Percentiles rank a stretch among this genome's conserved stretches.
Evolutionary conservation across 1,140 invertebrate species (phyloP).

Genomic region (Holotrichia oblita): DNA sequence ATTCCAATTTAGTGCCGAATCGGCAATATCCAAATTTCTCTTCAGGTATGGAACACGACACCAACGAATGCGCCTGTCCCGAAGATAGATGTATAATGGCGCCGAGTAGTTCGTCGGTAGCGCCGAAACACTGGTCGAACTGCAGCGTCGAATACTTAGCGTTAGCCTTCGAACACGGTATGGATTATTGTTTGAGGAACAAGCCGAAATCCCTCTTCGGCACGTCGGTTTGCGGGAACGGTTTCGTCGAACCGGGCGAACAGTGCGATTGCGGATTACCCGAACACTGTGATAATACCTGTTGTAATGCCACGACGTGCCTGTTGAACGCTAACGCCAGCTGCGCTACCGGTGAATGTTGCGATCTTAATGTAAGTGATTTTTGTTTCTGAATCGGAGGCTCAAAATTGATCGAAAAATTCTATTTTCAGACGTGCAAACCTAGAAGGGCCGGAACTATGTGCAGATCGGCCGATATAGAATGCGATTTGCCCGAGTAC

Average conservation of each 20-base stretch:
- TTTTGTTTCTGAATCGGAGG: no score
- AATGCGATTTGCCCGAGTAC: slow-evolving; percentile 96
- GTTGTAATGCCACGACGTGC: slow-evolving; percentile 90
- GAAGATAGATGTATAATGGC: slow-evolving; percentile 96
- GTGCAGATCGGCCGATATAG: slow-evolving; percentile 82
- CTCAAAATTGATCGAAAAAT: no score
- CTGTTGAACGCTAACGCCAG: slow-evolving; percentile 85
- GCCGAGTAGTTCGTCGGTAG: slow-evolving; percentile 87
- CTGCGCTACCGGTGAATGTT: slow-evolving; percentile 95
- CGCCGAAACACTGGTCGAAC: no score
- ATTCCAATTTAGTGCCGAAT: no score
- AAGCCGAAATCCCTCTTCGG: no score
- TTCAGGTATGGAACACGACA: slow-evolving; percentile 93
- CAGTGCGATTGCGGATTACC: slow-evolving; percentile 93
- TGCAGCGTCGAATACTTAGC: no score
- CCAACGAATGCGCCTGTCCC: slow-evolving; percentile 83
- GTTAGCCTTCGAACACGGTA: slow-evolving; percentile 95
- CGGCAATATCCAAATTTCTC: no score
- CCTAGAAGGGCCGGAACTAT: slow-evolving; percentile 80
- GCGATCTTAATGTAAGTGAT: slow-evolving; percentile 81
- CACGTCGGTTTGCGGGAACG: slow-evolving; percentile 94
- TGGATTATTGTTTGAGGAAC: no score
- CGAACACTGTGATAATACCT: slow-evolving; percentile 83
- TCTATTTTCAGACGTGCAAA: slow-evolving; percentile 71
- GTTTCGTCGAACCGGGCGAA: slow-evolving; percentile 93